phyloP scores from a whole-genome alignment of 2,797 vertebrate genomes.

The Malacoraja senta region DNA sequence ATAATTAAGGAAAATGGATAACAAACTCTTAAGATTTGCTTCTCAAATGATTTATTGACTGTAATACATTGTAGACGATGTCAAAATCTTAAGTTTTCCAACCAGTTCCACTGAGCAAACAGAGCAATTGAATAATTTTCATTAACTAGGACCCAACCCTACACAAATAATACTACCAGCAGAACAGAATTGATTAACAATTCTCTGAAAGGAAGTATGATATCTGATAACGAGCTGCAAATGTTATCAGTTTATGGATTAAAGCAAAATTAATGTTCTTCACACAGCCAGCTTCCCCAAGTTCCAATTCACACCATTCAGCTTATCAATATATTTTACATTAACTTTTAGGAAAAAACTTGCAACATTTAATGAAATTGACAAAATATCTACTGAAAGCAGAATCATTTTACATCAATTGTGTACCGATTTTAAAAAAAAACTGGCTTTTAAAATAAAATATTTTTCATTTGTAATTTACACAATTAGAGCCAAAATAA shows the following conservation, averaged over 20 bases:
- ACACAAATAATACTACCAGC: conserved; percentile 72
- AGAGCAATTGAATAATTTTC: conserved; percentile 62
- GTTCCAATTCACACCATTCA: conserved; percentile 32
- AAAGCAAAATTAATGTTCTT: conserved; percentile 42
- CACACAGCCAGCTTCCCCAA: conserved; percentile 43
- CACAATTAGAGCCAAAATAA: conserved; percentile 50
- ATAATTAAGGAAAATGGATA: conserved; percentile 65
- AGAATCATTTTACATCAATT: conserved; percentile 70
- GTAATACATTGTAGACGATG: conserved; percentile 76
- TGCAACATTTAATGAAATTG: conserved; percentile 40
- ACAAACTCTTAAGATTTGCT: conserved; percentile 69
- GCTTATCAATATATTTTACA: conserved; percentile 41
- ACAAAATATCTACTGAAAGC: conserved; percentile 55
- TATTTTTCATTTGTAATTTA: conserved; percentile 48
- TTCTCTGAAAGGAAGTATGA: conserved; percentile 10
- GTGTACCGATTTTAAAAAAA: conserved; percentile 66
- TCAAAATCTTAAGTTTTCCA: conserved; percentile 72
- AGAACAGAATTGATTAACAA: conserved; percentile 45
- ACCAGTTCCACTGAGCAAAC: conserved; percentile 67
- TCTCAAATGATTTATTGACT: conserved; percentile 90
- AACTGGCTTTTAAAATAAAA: conserved; percentile 52
- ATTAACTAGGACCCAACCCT: conserved; percentile 45
- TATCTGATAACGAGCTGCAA: conserved; percentile 21
- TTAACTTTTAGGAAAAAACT: conserved; percentile 42
- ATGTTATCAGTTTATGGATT: conserved; percentile 41